phyloP scores from a whole-genome alignment of 1,140 invertebrate species.

The Neoseiulus cucumeris region DNA sequence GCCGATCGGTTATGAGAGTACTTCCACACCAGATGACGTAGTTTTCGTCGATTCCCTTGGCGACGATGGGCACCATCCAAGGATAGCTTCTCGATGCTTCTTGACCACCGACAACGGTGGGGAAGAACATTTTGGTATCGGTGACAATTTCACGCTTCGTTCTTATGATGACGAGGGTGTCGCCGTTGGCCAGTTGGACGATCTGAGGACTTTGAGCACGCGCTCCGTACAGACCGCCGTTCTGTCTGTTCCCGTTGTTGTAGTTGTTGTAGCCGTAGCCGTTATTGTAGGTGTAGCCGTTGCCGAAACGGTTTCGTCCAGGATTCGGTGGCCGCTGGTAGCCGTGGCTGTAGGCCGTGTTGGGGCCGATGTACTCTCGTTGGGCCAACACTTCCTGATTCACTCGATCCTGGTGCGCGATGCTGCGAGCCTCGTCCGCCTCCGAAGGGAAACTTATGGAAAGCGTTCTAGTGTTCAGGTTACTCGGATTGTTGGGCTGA shows the following conservation, averaged over 20 bases:
- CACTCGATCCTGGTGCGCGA: neutral
- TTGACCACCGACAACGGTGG: neutral
- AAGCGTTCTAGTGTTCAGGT: neutral
- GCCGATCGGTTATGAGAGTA: neutral
- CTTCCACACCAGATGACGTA: constrained; percentile 3
- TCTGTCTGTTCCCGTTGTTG: neutral
- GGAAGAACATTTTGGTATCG: neutral
- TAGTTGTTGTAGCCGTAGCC: neutral
- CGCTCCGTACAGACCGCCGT: too few relatives aligned
- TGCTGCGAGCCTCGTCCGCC: neutral
- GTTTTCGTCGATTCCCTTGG: neutral
- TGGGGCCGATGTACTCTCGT: neutral
- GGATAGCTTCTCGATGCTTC: neutral
- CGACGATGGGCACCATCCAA: constrained; percentile 7
- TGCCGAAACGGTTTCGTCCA: neutral
- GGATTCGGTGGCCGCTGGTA: neutral
- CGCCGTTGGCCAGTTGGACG: neutral
- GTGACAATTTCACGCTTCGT: neutral
- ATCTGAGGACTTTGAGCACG: neutral
- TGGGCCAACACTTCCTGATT: neutral
- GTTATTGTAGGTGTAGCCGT: neutral
- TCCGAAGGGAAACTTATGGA: neutral
- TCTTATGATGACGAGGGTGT: neutral
- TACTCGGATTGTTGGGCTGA: neutral
- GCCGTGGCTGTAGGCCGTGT: neutral